Evolutionary conservation across 2,888 invertebrate genomes (phyloP), one percentile per base, ranked within the genome.

Genomic region (Tridacna gigas): DNA sequence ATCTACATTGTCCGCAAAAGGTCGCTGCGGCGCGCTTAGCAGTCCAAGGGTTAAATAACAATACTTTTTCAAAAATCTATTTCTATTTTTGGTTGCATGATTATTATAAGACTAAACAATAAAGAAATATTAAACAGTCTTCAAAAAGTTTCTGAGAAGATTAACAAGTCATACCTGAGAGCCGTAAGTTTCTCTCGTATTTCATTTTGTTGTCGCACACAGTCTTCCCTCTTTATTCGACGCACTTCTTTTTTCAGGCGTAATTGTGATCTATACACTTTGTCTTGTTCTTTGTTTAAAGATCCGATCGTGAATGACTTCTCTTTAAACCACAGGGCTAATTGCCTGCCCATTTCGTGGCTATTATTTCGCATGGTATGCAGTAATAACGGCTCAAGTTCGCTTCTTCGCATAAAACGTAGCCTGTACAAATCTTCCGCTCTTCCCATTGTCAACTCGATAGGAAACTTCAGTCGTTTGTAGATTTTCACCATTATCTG

Each of bases 311-410:
- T 84, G 28, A 83, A 78, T 74, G 74, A 67, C 76, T 83, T 82
- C 73, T 87, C 84, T 83, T 84, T 87, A 77, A 66, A 82, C 87
- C 87, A 87, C 7, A 83, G 45, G 63, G 85, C 87, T 79, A 87
- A 79, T 81, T 87, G 87, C 28, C 75, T 71, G 11, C 79, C 83
- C 83, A 84, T 77, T 79, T 83, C 81, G n/a, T 65, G 47, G 28
- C 71, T 74, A 51, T 78, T 83, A 37, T 83, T 77, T 63, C 83
- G 65, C 63, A 85, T 69, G 65, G 74, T 79, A 69, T 87, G 87
- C 25, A 79, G 15, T 25, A 83, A 77, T 22, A 28, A 69, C 9
- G 87, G 83, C 26, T 87, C 83, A 25, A 87, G 76, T 75, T 87
- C 87, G 73, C 87, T 87, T 77, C 82, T 80, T 20, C 84, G 77